Evolutionary conservation across 1,140 invertebrate genomes (phyloP), one percentile per base, ranked within the genome.

Genomic region (Meloidogyne chitwoodi): DNA sequence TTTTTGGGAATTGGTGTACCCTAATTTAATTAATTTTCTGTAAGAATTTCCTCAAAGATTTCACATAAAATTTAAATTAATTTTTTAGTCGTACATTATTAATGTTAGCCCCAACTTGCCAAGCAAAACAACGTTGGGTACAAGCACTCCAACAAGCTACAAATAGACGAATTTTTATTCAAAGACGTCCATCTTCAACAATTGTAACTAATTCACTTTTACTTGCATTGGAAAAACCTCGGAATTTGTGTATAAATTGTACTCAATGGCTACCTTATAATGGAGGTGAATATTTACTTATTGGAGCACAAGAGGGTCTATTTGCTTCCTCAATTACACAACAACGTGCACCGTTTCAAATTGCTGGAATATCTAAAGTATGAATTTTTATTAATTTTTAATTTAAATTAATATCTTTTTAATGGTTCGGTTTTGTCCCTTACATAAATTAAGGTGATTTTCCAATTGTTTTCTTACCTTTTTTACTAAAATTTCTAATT

Each of bases 111-210:
- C 78, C 78, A 22, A 79, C 77, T 3, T 44, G 26, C 10, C 78
- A 79, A 31, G 78, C 77, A n/a, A 79, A 79, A 75, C 68, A 80
- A 31, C 78, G 78, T 31, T 79, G 78, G 78, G 78, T 79, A 1
- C 11, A 75, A 29, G 34, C 78, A 31, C 24, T 79, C 12, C 78
- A 79, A 73, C 24, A 34, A 38, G 75, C 70, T 29, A 73, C 71
- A 22, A 80, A 72, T 76, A 78, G 77, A 14, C 78, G 78, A 24
- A 64, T 80, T 27, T 78, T 71, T 29, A 29, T 78, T n/a, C 78
- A 79, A 72, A 44, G 78, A 34, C 34, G 65, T 29, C 77, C 68
- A 24, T 22, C 77, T 12, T 41, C 66, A 48, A 48, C 44, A 26
- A 62, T 34, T 38, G 56, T 61, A 41, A 68, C 26, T 34, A 64